Evolutionary conservation across 2,113 vertebrate genomes (phyloP), one percentile per base, ranked within the genome.

Genomic region (Toxotes chatareus): DNA sequence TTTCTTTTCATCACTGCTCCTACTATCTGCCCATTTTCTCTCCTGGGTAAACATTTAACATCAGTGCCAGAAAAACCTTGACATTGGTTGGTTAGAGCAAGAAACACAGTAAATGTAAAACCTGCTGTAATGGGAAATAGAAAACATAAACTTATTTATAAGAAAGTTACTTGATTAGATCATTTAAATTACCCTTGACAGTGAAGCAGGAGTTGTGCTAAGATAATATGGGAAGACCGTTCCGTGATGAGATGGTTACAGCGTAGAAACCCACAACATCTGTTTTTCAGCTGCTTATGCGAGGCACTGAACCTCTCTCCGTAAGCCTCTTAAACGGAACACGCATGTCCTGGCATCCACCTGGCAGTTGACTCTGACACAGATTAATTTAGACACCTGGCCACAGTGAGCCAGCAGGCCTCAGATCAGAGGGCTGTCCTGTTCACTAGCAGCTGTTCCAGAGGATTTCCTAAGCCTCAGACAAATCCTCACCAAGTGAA

Each of bases 371-470:
- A 51, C 40, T 36, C 46, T 32, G 51, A 27, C 16, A n/a, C n/a
- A 34, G 73, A 79, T 81, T 62, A 31, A 84, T 78, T 57, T 14
- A 65, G 76, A 73, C 79, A 81, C 66, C 73, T 68, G 75, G 73
- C 36, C 36, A 36, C 42, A 69, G 47, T 56, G 61, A 66, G 60
- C 17, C 74, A 13, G 47, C 40, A 61, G 71, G 38, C 73, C 21
- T 57, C 46, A 67, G 65, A 68, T 49, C 14, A 56, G 42, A 34
- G 56, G n/a, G 40, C 21, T 53, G 56, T 47, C 42, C 47, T 3
- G 19, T 32, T 76, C 31, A 63, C 46, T 21, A 31, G 80, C 80
- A 72, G 42, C 79, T 78, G 76, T 60, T 78, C 60, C 60, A 73
- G 57, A 76, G 66, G 61, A 71, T 63, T 63, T 27, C 40, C 56